Evolutionary conservation across 2,888 invertebrate species (phyloP).

Genomic region (Neuroscelio doddi): DNA sequence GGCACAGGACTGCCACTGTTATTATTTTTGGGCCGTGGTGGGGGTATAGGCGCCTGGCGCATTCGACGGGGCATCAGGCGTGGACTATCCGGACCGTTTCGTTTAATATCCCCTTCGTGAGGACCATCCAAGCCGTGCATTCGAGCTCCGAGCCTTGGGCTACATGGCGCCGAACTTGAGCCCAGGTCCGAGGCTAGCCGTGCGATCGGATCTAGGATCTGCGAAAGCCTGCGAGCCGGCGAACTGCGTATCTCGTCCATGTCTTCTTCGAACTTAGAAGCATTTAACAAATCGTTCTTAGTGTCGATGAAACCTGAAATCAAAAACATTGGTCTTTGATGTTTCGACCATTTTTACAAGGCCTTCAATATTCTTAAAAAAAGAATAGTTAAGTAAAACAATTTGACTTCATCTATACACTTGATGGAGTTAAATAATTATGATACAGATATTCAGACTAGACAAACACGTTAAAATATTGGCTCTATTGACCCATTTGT

Average conservation of each 20-base stretch:
- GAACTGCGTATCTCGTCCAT: constrained; percentile 72
- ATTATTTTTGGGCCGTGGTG: constrained; percentile 70
- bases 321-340: no score
- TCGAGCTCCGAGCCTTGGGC: constrained; percentile 65
- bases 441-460: no score
- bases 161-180: constrained; percentile 75
- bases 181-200: constrained; percentile 75
- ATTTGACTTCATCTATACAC: no score
- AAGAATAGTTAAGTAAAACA: no score
- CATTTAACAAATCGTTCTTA: no score
- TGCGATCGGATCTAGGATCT: constrained; percentile 87
- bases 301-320: no score
- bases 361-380: no score
- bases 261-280: constrained; percentile 9
- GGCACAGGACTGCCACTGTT: constrained; percentile 45
- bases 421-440: no score
- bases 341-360: no score
- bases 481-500: no score
- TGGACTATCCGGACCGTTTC: constrained; percentile 80
- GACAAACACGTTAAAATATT: no score
- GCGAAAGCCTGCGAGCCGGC: constrained; percentile 82
- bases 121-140: constrained; percentile 37
- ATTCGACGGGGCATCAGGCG: constrained; percentile 77
- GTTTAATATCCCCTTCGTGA: constrained; percentile 65
- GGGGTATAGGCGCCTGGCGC: constrained; percentile 72